phyloP scores from a whole-genome alignment of 2,113 vertebrate species.

The Synodontis membranacea region DNA sequence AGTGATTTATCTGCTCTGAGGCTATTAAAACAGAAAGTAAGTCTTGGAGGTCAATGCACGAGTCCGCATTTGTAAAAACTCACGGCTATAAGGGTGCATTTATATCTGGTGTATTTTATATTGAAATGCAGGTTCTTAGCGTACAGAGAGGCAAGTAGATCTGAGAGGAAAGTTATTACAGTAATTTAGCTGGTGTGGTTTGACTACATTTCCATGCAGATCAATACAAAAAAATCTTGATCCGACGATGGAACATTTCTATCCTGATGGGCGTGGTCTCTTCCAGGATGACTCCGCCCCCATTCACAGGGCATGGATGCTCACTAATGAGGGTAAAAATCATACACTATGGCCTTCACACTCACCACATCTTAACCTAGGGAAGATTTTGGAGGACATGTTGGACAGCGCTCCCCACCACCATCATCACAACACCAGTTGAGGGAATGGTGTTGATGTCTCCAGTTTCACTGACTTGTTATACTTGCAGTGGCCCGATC shows the following conservation, averaged over 20 bases:
- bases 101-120: background rate
- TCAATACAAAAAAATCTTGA: background rate
- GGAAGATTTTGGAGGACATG: background rate
- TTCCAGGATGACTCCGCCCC: background rate
- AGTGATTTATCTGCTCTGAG: constrained; percentile 48
- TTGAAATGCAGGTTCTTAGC: background rate
- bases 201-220: background rate
- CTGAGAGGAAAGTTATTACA: background rate
- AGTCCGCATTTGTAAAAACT: constrained; percentile 26
- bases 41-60: constrained; percentile 29
- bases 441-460: background rate
- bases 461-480: background rate
- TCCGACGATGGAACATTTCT: background rate
- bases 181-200: background rate
- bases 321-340: background rate
- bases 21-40: constrained; percentile 51
- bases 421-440: background rate
- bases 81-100: background rate
- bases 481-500: background rate
- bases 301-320: too few relatives aligned
- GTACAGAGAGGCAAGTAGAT: background rate
- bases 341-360: background rate
- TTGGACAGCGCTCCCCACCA: background rate
- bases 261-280: background rate
- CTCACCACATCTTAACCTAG: background rate